Percentiles rank a stretch among this genome's conserved stretches.
Conservation (phyloP, 1,140 invertebrate species). For the Zaprionus vittiger region DNA sequence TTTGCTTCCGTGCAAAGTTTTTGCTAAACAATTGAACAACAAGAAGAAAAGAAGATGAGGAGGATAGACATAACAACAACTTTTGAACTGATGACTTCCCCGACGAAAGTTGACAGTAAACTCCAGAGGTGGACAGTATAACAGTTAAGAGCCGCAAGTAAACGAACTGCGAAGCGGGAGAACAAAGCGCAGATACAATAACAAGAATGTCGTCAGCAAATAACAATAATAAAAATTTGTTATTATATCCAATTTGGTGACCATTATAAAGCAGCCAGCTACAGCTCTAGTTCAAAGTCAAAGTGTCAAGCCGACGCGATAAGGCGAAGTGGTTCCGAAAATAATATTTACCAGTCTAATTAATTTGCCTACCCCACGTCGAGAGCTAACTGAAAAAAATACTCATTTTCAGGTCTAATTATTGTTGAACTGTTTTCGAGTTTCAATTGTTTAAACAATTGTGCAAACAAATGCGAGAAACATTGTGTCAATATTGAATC, state of each 20-base stretch:
- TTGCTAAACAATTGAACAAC: slow-evolving; percentile 29
- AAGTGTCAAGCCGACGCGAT: slow-evolving; percentile 5
- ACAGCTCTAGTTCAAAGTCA: slow-evolving; percentile 13
- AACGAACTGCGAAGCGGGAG: slow-evolving; percentile 58
- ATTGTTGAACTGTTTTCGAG: slow-evolving; percentile 35
- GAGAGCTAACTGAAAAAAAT: slow-evolving; percentile 4
- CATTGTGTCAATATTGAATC: slow-evolving; percentile 47
- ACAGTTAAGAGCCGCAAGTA: slow-evolving; percentile 50
- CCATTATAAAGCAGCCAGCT: neutral
- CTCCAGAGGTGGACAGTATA: neutral
- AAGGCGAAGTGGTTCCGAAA: slow-evolving; percentile 32
- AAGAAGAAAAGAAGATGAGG: slow-evolving; percentile 15
- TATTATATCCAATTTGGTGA: slow-evolving; percentile 5
- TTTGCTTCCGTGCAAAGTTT: slow-evolving; percentile 59
- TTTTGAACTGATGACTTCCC: slow-evolving; percentile 45
- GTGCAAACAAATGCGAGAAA: slow-evolving; percentile 40
- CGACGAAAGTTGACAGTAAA: slow-evolving; percentile 42
- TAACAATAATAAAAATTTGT: slow-evolving; percentile 6
- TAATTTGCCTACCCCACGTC: slow-evolving; percentile 31
- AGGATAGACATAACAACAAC: slow-evolving; percentile 52
- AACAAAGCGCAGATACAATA: neutral
- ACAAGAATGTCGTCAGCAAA: slow-evolving; percentile 4
- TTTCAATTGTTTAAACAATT: slow-evolving; percentile 62
- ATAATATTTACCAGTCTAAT: slow-evolving; percentile 69
- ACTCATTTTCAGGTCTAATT: slow-evolving; percentile 59